A percentile compares a stretch with the other conserved stretches of the same genome.
These are phyloP conservation scores for Canis aureus DNA, from an alignment of 2,113 vertebrate genomes.

Conservation along the genomic window DNA sequence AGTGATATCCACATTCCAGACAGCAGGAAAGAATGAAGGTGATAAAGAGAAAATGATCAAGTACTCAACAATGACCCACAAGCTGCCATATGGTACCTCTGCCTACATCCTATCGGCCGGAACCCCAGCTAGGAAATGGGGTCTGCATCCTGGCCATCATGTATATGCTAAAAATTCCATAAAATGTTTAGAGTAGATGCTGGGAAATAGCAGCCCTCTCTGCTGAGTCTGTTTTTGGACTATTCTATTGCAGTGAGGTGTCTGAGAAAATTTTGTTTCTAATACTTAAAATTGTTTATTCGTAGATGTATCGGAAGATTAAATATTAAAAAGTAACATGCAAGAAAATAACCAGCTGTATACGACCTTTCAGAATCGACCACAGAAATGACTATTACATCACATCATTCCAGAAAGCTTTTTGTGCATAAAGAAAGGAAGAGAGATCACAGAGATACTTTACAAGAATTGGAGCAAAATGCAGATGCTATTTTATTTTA, in stretches of 20 bases:
- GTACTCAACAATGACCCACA: not conserved
- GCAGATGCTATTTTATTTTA: not conserved
- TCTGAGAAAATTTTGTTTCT: not conserved
- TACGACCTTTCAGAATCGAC: not conserved
- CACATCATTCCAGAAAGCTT: constrained; percentile 39
- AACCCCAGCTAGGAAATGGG: not conserved
- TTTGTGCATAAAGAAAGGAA: not conserved
- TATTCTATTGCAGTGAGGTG: not conserved
- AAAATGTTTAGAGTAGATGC: not conserved
- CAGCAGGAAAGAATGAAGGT: not conserved
- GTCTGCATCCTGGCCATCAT: not conserved
- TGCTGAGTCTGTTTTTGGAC: not conserved
- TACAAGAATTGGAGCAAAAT: not conserved
- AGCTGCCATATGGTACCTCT: not conserved
- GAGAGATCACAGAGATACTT: constrained; percentile 33
- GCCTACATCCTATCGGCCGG: not conserved
- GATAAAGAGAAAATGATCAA: constrained; percentile 16
- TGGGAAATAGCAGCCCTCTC: not conserved
- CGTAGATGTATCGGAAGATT: constrained; percentile 16
- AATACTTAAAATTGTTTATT: not conserved
- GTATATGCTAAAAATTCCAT: not conserved
- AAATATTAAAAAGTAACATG: not conserved
- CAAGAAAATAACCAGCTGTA: constrained; percentile 7
- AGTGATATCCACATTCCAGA: constrained; percentile 38
- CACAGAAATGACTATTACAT: constrained; percentile 1